Percentiles rank a stretch among this genome's conserved stretches.
These are phyloP conservation scores for Pardosa pseudoannulata DNA, from an alignment of 2,888 invertebrate genomes.

Conservation along the genomic window DNA sequence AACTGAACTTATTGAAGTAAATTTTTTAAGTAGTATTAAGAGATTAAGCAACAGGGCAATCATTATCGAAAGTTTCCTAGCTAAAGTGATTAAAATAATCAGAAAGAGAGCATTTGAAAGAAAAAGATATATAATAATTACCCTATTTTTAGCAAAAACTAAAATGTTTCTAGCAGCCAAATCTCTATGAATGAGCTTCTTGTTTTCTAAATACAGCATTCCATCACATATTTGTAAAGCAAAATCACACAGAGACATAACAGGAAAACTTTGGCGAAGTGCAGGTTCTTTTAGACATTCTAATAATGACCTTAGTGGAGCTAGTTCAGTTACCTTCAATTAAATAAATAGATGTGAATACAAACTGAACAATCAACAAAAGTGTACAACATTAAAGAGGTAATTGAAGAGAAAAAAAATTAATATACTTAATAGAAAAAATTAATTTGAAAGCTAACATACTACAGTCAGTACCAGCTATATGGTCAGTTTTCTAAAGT, in stretches of 20 bases:
- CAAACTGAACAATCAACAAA: neutral
- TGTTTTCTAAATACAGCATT: slow-evolving; percentile 97
- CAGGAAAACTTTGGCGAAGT: slow-evolving; percentile 91
- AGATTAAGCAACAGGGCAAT: too few species aligned
- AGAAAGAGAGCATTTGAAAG: too few species aligned
- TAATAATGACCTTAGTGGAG: slow-evolving; percentile 93
- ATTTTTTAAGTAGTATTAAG: too few species aligned
- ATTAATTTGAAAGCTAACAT: too few species aligned
- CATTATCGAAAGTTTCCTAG: too few species aligned
- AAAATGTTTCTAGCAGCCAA: slow-evolving; percentile 98
- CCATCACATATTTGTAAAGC: slow-evolving; percentile 97
- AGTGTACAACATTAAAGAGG: neutral
- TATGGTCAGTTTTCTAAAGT: too few species aligned
- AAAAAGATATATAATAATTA: slow-evolving; percentile 72
- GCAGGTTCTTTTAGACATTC: slow-evolving; percentile 97
- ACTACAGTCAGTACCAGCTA: too few species aligned
- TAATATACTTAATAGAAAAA: too few species aligned
- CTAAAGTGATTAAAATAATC: too few species aligned
- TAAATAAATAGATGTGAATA: neutral
- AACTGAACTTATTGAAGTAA: too few species aligned
- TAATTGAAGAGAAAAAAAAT: too few species aligned
- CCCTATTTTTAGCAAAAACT: slow-evolving; percentile 96
- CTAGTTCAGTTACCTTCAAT: slow-evolving; percentile 91
- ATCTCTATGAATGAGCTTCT: slow-evolving; percentile 97
- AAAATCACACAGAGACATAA: slow-evolving; percentile 94